Conservation (phyloP, 2,797 vertebrate genomes). For the Falco rusticolus region DNA sequence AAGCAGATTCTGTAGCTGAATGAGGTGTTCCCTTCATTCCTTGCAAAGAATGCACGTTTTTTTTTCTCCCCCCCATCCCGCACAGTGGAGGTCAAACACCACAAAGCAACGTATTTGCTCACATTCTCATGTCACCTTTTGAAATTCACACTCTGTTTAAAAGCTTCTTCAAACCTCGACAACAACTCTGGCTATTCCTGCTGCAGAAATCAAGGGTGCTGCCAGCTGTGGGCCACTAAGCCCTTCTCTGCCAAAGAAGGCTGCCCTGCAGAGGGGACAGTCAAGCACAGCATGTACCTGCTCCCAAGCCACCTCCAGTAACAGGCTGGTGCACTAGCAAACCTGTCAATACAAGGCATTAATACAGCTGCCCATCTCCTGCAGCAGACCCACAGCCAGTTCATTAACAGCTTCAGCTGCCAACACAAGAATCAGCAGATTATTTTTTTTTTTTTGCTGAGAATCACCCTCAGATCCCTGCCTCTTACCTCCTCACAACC, state of each 20-base stretch:
- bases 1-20: neutral
- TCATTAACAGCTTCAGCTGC: neutral
- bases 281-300: neutral
- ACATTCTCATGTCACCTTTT: neutral
- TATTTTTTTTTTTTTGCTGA: neutral
- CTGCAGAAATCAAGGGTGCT: neutral
- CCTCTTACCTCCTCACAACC: neutral
- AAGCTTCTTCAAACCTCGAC: neutral
- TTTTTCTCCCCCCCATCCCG: fast-evolving
- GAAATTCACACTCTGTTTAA: neutral
- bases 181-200: neutral
- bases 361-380: neutral
- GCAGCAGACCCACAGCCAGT: neutral
- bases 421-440: neutral
- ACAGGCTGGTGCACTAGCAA: neutral
- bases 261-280: neutral
- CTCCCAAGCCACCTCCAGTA: neutral
- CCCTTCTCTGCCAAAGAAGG: neutral
- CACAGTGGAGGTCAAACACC: neutral
- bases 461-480: neutral
- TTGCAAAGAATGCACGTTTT: conserved; percentile 30
- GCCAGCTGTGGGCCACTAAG: neutral
- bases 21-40: conserved; percentile 19
- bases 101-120: neutral
- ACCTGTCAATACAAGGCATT: neutral